phyloP scores from a whole-genome alignment of 2,113 vertebrate species.

The Peucedramus taeniatus region DNA sequence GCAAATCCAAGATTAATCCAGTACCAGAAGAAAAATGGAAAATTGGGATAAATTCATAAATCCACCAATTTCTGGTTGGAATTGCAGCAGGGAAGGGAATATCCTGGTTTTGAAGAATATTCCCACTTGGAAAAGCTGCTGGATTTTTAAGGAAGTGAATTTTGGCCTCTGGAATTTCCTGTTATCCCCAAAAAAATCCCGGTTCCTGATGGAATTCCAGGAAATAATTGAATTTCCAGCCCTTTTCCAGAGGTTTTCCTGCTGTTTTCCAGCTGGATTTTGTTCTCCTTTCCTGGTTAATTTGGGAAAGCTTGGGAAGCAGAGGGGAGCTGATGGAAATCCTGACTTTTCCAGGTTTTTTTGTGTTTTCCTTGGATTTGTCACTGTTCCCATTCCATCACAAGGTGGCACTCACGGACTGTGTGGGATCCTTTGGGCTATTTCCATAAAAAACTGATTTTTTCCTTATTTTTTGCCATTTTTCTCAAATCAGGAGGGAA shows the following conservation, averaged over 20 bases:
- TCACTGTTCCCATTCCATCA: background rate
- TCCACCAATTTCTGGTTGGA: background rate
- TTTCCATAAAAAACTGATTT: background rate
- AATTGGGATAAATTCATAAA: background rate
- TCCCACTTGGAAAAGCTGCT: conserved; percentile 20
- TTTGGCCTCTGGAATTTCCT: background rate
- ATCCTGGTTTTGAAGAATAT: background rate
- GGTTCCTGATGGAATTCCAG: background rate
- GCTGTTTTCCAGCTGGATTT: background rate
- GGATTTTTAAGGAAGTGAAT: background rate
- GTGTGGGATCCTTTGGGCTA: background rate
- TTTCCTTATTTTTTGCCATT: accelerated
- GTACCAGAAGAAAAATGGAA: background rate
- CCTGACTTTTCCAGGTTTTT: background rate
- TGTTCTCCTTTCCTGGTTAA: background rate
- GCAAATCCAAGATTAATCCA: background rate
- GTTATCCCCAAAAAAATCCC: too few relatives aligned
- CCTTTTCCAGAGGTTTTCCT: background rate
- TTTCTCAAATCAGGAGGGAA: background rate
- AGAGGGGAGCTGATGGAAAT: conserved; percentile 12
- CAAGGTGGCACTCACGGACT: conserved; percentile 46
- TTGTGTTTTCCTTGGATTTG: background rate
- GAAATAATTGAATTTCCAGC: background rate
- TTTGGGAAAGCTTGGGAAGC: background rate
- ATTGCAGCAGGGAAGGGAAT: background rate